Evolutionary conservation across 2,113 vertebrate species (phyloP).

Genomic region (Muntiacus muntjak): DNA sequence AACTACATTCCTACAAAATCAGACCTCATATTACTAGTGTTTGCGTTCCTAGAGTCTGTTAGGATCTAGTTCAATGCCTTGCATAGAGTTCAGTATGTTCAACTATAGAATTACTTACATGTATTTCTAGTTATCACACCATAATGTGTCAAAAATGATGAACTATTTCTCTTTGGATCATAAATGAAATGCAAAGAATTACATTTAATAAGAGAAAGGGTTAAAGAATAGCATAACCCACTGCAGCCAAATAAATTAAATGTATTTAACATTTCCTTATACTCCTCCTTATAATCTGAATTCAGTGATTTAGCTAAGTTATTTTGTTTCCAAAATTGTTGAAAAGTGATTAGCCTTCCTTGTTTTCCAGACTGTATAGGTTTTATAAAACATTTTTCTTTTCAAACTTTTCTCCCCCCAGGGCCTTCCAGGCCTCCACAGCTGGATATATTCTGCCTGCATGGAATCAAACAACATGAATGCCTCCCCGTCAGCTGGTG

Average conservation of each 20-base stretch:
- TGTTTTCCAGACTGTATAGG: constrained; percentile 48
- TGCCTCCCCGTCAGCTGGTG: constrained; percentile 25
- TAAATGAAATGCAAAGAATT: neutral
- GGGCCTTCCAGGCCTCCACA: constrained; percentile 47
- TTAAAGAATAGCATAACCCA: neutral
- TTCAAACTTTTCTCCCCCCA: neutral
- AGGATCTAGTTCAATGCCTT: neutral
- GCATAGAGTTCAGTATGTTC: neutral
- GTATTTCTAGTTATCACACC: neutral
- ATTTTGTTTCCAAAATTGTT: constrained; percentile 26
- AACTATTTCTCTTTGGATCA: neutral
- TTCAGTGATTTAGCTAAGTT: constrained; percentile 30
- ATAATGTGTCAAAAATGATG: neutral
- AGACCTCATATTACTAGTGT: neutral
- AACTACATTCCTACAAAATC: neutral
- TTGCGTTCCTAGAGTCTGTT: neutral
- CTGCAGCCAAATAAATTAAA: neutral
- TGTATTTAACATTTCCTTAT: neutral
- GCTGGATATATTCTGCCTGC: constrained; percentile 27
- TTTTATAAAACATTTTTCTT: constrained; percentile 27
- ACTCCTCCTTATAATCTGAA: constrained; percentile 37
- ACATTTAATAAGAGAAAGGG: neutral
- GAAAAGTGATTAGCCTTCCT: constrained; percentile 24
- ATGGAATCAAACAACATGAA: neutral
- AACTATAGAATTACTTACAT: neutral